Base-by-base conservation (phyloP, 2,888 invertebrate genomes). In the Byasa hedistus region DNA sequence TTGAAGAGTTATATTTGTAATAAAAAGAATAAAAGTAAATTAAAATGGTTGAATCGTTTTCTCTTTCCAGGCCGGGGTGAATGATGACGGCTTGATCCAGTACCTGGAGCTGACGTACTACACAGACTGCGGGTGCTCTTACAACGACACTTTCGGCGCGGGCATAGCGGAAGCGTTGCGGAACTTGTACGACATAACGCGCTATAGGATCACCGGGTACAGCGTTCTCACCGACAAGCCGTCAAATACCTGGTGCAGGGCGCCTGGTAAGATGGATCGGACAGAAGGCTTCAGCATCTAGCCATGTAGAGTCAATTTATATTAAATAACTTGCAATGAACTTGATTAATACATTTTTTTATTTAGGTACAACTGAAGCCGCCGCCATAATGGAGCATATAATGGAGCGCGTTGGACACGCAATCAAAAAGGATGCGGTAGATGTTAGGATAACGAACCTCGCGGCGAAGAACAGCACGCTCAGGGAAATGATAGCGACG, bases 391-490 rank as follows among this genome's bases (percentile, higher is more conserved):
- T 89, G 48, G 95, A 95, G 79, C 91, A 92, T 72, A 89, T 95
- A 27, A 95, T 95, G 94, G 94, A 95, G 67, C 93, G 94, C 68
- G 94, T 95, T 71, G 93, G 95, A 0, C 82, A 84, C 54, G 82
- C 74, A 4, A 79, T 92, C 0, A 88, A 91, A 19, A 93, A 90
- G 74, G 94, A 95, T 79, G 91, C 95, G 0, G 64, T 92, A 19
- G 90, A 93, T n/a, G 92, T 95, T 0, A 86, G 93, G 71, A 75
- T 93, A 23, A 75, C 79, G 5, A 95, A 95, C 76, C 83, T 94
- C 39, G 75, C 82, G 0, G 66, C 76, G 0, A 71, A 80, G 36
- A 80, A 90, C 66, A 72, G 71, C 51, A 70, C 74, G 0, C 69
- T 93, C 23, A 82, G 83, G 64, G 86, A 92, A 24, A 89, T 95